phyloP scores from a whole-genome alignment of 2,888 invertebrate genomes.

The Dryocosmus kuriphilus region DNA sequence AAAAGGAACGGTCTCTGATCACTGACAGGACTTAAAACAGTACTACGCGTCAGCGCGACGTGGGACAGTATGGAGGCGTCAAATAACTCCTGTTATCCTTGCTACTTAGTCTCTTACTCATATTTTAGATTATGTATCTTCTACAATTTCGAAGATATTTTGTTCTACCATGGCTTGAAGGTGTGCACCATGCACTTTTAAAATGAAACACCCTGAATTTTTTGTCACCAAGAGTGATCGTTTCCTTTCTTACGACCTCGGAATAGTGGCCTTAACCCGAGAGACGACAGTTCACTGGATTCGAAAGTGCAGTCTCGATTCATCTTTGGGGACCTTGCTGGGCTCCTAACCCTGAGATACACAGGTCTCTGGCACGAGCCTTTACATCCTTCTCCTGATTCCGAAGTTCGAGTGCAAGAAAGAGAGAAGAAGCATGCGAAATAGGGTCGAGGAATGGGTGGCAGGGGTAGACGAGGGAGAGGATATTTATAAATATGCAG shows the following conservation, averaged over 20 bases:
- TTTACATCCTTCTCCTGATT: conserved; percentile 36
- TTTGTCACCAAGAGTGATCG: neutral
- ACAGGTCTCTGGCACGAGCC: conserved; percentile 32
- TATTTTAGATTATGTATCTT: too few relatives aligned
- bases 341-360: conserved; percentile 38
- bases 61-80: too few relatives aligned
- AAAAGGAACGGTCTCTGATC: too few relatives aligned
- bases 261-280: conserved; percentile 34
- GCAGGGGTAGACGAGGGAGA: conserved; percentile 42
- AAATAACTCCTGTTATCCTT: too few relatives aligned
- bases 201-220: neutral
- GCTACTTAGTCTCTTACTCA: too few relatives aligned
- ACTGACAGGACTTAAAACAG: too few relatives aligned
- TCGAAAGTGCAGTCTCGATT: conserved; percentile 40
- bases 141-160: too few relatives aligned
- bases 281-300: conserved; percentile 38
- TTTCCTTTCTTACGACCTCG: conserved; percentile 27
- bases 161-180: too few relatives aligned
- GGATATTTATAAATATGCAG: conserved; percentile 73
- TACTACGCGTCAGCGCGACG: too few relatives aligned
- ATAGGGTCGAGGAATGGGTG: conserved; percentile 5
- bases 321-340: conserved; percentile 39
- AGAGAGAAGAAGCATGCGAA: conserved; percentile 16
- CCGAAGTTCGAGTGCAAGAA: conserved; percentile 25
- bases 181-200: neutral